phyloP scores from a whole-genome alignment of 2,888 invertebrate genomes.

The Erynnis tages region DNA sequence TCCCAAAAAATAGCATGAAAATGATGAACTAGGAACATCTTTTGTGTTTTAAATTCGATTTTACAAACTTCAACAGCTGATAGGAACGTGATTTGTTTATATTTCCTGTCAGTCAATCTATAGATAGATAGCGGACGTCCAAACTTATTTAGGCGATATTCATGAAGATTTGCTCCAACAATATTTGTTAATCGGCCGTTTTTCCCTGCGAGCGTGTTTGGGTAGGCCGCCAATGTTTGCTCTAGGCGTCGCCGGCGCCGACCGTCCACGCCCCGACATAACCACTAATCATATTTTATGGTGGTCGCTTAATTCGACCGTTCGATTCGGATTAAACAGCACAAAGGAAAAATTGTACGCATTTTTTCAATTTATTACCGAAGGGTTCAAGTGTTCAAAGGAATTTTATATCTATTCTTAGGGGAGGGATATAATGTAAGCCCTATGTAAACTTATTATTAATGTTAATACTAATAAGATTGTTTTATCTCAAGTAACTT shows the following conservation, averaged over 20 bases:
- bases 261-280: constrained; percentile 47
- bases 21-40: too few species aligned
- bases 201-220: constrained; percentile 52
- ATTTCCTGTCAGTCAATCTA: background rate
- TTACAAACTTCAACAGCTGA: too few species aligned
- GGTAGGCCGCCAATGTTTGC: constrained; percentile 59
- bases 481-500: too few species aligned
- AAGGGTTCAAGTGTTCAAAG: background rate
- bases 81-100: too few species aligned
- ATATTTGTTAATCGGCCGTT: constrained; percentile 56
- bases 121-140: constrained; percentile 32
- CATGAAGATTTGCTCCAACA: constrained; percentile 46
- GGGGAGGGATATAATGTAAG: too few species aligned
- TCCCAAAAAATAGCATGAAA: too few species aligned
- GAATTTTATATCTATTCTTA: too few species aligned
- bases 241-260: constrained; percentile 54
- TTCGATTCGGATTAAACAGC: constrained; percentile 67
- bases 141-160: constrained; percentile 36
- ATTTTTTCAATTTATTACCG: constrained; percentile 35
- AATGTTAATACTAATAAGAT: too few species aligned
- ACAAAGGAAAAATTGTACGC: constrained; percentile 40
- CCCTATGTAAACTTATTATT: too few species aligned
- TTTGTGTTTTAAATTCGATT: too few species aligned
- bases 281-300: constrained; percentile 78
- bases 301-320: constrained; percentile 53